Base-by-base conservation (phyloP, 2,888 invertebrate genomes). In the Platycheirus albimanus region DNA sequence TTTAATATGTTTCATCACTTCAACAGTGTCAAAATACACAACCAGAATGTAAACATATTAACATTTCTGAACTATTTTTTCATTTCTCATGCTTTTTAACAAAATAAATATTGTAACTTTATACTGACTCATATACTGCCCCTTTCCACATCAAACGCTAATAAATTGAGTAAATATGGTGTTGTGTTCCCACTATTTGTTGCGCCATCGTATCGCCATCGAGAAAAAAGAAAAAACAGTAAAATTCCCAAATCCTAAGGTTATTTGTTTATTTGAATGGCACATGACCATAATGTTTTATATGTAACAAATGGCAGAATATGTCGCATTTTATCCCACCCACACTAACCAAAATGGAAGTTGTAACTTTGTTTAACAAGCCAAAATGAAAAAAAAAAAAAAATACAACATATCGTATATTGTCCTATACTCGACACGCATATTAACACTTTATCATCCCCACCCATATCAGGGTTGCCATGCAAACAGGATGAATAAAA, bases 361-460 rank as follows among this genome's bases (percentile, higher is more conserved):
- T 74, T 66, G 30, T 36, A 66, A 75, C 56, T 47, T 54, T 66
- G 49, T 67, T 67, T 47, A 61, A 67, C 52, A 69, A 63, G 51
- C 19, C 61, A 47, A 41, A 19, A 47, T 30, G 49, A 19, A 51
- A 20, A 58, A 51, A 19, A 30, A 13, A 19, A 51, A 20, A 58
- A 51, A 19, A 30, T 20, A 64, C 36, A 36, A 47, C 45, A 33
- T 38, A n/a, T 19, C 43, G 11, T 17, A 28, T 19, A 45, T n/a
- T n/a, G n/a, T 38, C 5, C 11, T 15, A 28, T 11, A 41, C 36
- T 54, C 61, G 51, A 56, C 74, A 66, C 66, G 74, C 64, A 74
- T 64, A 56, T 64, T 64, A 74, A 66, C 56, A 74, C 38, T 74
- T 74, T 28, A 74, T 74, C 56, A 74, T 49, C n/a, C 28, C 54